phyloP scores from a whole-genome alignment of 2,113 vertebrate species.

The Indri indri region DNA sequence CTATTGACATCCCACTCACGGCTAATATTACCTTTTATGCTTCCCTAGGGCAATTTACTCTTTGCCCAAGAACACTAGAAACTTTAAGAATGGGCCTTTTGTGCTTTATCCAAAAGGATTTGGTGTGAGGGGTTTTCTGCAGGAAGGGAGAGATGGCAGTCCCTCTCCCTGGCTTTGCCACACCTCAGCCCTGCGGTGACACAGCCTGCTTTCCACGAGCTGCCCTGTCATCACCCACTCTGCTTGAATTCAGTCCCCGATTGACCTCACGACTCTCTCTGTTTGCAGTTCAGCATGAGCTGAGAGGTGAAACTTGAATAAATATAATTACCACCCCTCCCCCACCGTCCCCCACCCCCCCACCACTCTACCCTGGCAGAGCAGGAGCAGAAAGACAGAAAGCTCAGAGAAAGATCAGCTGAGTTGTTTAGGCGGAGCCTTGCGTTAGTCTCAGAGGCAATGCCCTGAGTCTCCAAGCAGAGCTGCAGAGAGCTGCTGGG shows the following conservation, averaged over 20 bases:
- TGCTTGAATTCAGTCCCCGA: not conserved
- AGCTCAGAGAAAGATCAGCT: constrained; percentile 59
- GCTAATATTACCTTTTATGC: not conserved
- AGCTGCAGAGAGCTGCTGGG: not conserved
- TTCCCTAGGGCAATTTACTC: not conserved
- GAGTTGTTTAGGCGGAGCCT: constrained; percentile 60
- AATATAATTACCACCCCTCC: not conserved
- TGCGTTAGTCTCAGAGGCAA: constrained; percentile 58
- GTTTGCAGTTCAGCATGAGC: not conserved
- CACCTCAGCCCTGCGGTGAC: not conserved
- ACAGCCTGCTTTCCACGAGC: not conserved
- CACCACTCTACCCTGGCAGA: not conserved
- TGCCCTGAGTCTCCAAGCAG: not conserved
- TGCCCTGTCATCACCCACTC: not conserved
- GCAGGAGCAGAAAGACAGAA: constrained; percentile 53
- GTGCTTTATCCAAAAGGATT: not conserved
- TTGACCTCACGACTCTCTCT: not conserved
- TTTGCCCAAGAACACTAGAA: not conserved
- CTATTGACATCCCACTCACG: not conserved
- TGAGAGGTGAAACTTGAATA: not conserved
- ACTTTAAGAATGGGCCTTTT: not conserved
- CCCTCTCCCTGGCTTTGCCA: not conserved
- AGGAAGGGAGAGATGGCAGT: not conserved
- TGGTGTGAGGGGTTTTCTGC: not conserved
- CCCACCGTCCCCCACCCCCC: not conserved